A percentile compares a stretch with the other conserved stretches of the same genome.
These are phyloP conservation scores for Apodemus sylvaticus DNA, from an alignment of 2,113 vertebrate species.

Conservation along the genomic window DNA sequence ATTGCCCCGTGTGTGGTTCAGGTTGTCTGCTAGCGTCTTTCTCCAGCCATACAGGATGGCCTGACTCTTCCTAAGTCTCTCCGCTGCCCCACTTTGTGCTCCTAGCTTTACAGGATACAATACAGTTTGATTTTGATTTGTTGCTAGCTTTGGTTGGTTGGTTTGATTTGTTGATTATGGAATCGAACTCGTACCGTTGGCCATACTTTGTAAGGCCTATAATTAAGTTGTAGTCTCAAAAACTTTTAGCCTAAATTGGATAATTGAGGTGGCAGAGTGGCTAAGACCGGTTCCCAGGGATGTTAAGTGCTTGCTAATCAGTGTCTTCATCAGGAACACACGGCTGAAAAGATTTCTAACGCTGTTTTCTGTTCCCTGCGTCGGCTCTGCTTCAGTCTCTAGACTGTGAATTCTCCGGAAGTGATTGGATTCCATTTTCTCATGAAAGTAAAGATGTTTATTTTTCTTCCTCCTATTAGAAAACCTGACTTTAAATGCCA, in stretches of 20 bases:
- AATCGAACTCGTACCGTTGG: background rate
- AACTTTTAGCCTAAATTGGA: background rate
- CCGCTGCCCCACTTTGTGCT: background rate
- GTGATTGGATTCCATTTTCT: background rate
- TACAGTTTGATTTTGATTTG: background rate
- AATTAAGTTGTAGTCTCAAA: background rate
- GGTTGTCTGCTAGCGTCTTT: background rate
- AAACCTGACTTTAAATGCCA: background rate
- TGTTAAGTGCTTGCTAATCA: background rate
- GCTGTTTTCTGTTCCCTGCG: background rate
- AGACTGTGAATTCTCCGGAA: slow-evolving; percentile 17
- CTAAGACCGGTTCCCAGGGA: background rate
- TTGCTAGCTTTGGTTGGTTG: background rate
- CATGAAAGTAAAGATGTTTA: background rate
- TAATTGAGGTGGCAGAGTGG: background rate
- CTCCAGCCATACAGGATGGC: background rate
- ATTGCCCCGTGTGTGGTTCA: background rate
- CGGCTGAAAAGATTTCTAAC: background rate
- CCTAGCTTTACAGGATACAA: background rate
- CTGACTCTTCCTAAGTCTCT: background rate
- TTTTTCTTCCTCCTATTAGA: background rate
- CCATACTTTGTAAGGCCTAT: background rate
- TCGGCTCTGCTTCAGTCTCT: background rate
- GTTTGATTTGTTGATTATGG: background rate
- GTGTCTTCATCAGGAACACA: background rate